Base-by-base conservation (phyloP, 2,113 vertebrate species). In the Charadrius vociferus region DNA sequence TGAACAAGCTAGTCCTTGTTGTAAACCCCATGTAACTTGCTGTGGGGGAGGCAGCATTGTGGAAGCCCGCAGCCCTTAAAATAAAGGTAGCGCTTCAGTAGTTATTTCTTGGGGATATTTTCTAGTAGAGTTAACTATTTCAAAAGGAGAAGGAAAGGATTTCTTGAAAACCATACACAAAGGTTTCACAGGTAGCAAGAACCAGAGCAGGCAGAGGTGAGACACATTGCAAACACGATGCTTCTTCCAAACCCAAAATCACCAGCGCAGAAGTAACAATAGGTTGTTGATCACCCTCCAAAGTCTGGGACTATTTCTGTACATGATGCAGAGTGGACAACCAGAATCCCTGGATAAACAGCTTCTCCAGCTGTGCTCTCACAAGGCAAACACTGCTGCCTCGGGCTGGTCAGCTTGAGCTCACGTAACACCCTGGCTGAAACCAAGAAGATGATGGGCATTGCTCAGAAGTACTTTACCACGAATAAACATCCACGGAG, bases 1-100 rank as follows among this genome's bases (percentile, higher is more conserved):
- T 61, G 78, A 88, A 88, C 78, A 94, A 91, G 59, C 47, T 91
- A 37, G 32, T 79, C 81, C 86, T 90, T 89, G 59, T 87, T 89
- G 49, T 53, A 89, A 91, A 77, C 5, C 9, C 23, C 21, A 6
- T 39, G 14, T 52, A 81, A 82, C 29, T 58, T 59, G 49, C 47
- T 77, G 30, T n/a, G 17, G 4, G 10, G 23, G 8, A 68, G 8
- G 13, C 82, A 47, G 49, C 14, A 77, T 32, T 66, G 24, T 61
- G 78, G 61, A 86, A 90, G 14, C 8, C 45, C 52, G 37, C 17
- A 2, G 1, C 27, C 21, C 22, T 75, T 67, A 90, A 95, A 82
- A 83, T 62, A 65, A 91, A 55, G n/a, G 41, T 53, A 91, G 39
- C 0, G 1, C 7, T 22, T 72, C 36, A 43, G 16, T 68, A 61